A percentile compares a stretch with the other conserved stretches of the same genome.
These are phyloP conservation scores for Cantharis lateralis DNA, from an alignment of 2,888 invertebrate genomes.

Conservation along the genomic window DNA sequence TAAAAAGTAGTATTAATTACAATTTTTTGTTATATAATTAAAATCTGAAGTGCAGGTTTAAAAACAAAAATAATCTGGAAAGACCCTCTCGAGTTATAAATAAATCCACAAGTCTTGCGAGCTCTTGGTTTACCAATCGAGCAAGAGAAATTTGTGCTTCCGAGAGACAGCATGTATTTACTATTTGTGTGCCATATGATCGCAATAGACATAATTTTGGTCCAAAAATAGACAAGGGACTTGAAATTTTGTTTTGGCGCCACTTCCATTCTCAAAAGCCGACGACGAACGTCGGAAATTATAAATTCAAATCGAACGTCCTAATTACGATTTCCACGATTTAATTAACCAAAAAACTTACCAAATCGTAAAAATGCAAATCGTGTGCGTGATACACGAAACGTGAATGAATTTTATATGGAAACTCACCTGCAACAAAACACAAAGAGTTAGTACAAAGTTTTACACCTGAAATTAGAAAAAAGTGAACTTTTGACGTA, in stretches of 20 bases:
- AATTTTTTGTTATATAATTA: too few relatives aligned
- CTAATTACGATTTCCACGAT: background rate
- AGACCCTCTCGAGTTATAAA: background rate
- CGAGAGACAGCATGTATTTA: constrained; percentile 20
- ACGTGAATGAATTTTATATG: background rate
- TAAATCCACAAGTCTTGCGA: background rate
- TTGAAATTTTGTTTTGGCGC: constrained; percentile 28
- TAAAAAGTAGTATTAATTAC: too few relatives aligned
- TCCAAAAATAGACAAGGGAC: constrained; percentile 17
- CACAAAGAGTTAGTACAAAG: background rate
- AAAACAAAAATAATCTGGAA: background rate
- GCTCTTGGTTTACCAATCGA: constrained; percentile 8
- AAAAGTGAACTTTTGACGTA: background rate
- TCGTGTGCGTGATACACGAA: background rate
- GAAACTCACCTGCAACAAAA: constrained; percentile 19
- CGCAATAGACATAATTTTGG: constrained; percentile 16
- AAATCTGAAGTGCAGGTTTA: background rate
- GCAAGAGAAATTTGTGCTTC: background rate
- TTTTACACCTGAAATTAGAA: background rate
- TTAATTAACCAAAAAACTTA: background rate
- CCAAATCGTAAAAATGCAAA: background rate
- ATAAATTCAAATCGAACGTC: constrained; percentile 8
- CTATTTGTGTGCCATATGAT: constrained; percentile 13
- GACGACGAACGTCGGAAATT: constrained; percentile 15
- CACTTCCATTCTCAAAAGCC: constrained; percentile 15